Conservation (phyloP, 1,140 invertebrate genomes). For the Apocrypta bakeri region DNA sequence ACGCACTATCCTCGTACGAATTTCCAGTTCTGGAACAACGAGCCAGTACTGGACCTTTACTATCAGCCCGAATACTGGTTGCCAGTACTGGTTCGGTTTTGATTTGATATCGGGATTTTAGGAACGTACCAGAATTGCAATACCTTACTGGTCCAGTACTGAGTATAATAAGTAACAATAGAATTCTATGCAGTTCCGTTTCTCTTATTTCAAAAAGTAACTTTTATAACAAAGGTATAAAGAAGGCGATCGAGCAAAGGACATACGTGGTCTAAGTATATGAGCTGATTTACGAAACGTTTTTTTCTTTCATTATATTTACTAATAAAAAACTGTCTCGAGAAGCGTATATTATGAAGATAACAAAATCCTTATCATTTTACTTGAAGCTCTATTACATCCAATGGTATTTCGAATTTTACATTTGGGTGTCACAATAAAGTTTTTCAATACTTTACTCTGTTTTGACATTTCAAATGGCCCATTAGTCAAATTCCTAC, state of each 20-base stretch:
- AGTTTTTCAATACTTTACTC: constrained; percentile 46
- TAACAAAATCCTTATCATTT: constrained; percentile 40
- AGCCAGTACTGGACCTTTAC: too few species aligned
- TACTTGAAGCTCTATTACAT: constrained; percentile 43
- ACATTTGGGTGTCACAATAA: constrained; percentile 50
- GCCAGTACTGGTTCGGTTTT: too few species aligned
- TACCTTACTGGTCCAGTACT: too few species aligned
- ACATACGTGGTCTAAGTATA: constrained; percentile 31
- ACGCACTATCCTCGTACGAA: too few species aligned
- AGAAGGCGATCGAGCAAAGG: background rate
- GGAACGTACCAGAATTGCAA: too few species aligned
- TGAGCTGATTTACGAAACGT: constrained; percentile 23
- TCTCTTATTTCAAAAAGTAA: constrained; percentile 60
- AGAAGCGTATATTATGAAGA: constrained; percentile 5
- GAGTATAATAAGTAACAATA: too few species aligned
- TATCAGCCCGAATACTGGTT: too few species aligned
- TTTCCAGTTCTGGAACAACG: too few species aligned
- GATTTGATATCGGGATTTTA: too few species aligned
- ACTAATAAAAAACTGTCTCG: background rate
- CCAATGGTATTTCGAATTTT: constrained; percentile 39
- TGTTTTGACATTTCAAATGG: constrained; percentile 36
- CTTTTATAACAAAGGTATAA: constrained; percentile 34
- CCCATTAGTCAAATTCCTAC: too few species aligned
- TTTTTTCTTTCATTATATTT: constrained; percentile 33
- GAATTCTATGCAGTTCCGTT: too few species aligned